Evolutionary conservation across 1,140 invertebrate species (phyloP), one percentile per base, ranked within the genome.

Genomic region (Meloidogyne chitwoodi): DNA sequence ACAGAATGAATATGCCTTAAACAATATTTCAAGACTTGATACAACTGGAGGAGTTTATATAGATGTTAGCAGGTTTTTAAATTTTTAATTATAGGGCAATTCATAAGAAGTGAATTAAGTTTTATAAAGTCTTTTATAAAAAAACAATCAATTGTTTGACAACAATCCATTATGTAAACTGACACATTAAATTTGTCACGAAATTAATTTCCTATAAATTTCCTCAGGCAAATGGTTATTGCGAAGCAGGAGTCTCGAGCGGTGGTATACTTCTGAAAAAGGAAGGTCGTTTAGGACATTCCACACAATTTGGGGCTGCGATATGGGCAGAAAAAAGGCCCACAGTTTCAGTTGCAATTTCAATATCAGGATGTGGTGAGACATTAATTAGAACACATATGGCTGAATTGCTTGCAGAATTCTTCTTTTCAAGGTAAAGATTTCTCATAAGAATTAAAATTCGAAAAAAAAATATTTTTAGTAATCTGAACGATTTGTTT

Each of bases 281-380:
- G n/a, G 71, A 73, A n/a, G 80, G 80, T 8, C 80, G 80, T 14
- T 14, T 81, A 6, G 80, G 80, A 10, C 81, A 83, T 70, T 76
- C 66, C 10, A 77, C 74, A 0, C 68, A 74, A 19, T 81, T 81
- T 65, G 82, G 80, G 24, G 66, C 73, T 34, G 80, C 69, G 11
- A 78, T 81, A 34, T 81, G 80, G 80, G 41, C 80, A 10, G 82
- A 83, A 71, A 56, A 83, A 64, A 26, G 69, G 2, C 68, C n/a
- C 11, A 22, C 31, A 8, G 16, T 19, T 12, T 80, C 77, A 19
- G 67, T 81, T 14, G 38, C 73, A 34, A 61, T 81, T 14, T 83
- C 80, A 1, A 22, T 83, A n/a, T 83, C 80, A 16, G 80, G 80
- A 16, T 83, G 78, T 68, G 80, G 80, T 10, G 80, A 81, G 41